Evolutionary conservation across 2,797 vertebrate genomes (phyloP), one percentile per base, ranked within the genome.

Genomic region (Catamblyrhynchus diadema): DNA sequence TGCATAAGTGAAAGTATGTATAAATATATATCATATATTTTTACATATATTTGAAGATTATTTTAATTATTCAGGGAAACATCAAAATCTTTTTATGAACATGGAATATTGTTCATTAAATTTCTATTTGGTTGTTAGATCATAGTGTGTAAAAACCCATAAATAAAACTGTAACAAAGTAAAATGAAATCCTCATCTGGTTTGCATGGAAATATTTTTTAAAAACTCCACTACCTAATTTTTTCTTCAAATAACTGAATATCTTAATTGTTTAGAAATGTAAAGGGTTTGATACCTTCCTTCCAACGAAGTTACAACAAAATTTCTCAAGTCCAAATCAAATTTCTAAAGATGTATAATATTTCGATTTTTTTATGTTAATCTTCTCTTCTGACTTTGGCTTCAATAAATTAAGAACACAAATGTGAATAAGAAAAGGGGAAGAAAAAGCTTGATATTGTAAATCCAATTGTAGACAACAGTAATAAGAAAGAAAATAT

Each of bases 81-180:
- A 39, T 14, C 44, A 47, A 73, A n/a, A 42, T 64, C 1, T 42
- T 61, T 72, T 60, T 50, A 37, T 45, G 13, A 70, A 23, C 7
- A 65, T 5, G 5, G 8, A 53, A 50, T 65, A 53, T 73, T 75
- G 12, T 24, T 8, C 6, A 22, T 51, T 80, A 51, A 19, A 47
- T 35, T 70, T 73, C 27, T 65, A 3, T 66, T 65, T 80, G 4
- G 4, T 57, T 61, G 10, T 37, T 59, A 69, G 27, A 27, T 11
- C 24, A 25, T 6, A 35, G 7, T 4, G 7, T 19, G 42, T 50
- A 33, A 65, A 90, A 30, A 0, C 0, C 22, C 9, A 48, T 24
- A 27, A 69, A 10, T 30, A 69, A 12, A 2, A 6, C 6, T 24
- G 7, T 28, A 66, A n/a, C 6, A 78, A 42, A 59, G 2, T 37